phyloP scores from a whole-genome alignment of 2,888 invertebrate species.

The Diloba caeruleocephala region DNA sequence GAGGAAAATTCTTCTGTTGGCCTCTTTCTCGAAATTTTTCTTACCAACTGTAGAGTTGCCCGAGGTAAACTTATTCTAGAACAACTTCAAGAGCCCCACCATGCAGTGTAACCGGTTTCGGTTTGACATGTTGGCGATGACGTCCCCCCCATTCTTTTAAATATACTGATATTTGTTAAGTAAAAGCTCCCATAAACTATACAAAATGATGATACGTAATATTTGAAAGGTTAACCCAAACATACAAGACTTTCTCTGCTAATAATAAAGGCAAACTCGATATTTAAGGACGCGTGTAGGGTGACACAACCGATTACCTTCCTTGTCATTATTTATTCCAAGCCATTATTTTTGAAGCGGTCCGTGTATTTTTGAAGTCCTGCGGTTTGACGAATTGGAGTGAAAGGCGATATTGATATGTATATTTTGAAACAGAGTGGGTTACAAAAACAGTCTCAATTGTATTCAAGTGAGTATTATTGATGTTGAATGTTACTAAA shows the following conservation, averaged over 20 bases:
- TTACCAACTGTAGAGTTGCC: too few species aligned
- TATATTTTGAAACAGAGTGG: neutral
- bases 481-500: too few species aligned
- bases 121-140: too few species aligned
- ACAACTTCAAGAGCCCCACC: too few species aligned
- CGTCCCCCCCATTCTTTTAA: too few species aligned
- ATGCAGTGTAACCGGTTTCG: too few species aligned
- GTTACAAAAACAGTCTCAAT: neutral
- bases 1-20: too few species aligned
- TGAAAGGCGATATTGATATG: slow-evolving; percentile 24
- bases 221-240: slow-evolving; percentile 29
- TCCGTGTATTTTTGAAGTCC: slow-evolving; percentile 11
- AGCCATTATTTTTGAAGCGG: slow-evolving; percentile 26
- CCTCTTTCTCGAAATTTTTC: too few species aligned
- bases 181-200: too few species aligned
- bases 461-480: too few species aligned
- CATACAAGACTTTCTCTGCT: slow-evolving; percentile 43
- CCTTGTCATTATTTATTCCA: slow-evolving; percentile 29
- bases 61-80: too few species aligned
- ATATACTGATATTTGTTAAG: too few species aligned
- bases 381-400: slow-evolving; percentile 34
- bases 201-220: slow-evolving; percentile 36
- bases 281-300: slow-evolving; percentile 42
- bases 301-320: slow-evolving; percentile 37
- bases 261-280: slow-evolving; percentile 53